Evolutionary conservation across 1,140 invertebrate species (phyloP).

Genomic region (Fopius arisanus): DNA sequence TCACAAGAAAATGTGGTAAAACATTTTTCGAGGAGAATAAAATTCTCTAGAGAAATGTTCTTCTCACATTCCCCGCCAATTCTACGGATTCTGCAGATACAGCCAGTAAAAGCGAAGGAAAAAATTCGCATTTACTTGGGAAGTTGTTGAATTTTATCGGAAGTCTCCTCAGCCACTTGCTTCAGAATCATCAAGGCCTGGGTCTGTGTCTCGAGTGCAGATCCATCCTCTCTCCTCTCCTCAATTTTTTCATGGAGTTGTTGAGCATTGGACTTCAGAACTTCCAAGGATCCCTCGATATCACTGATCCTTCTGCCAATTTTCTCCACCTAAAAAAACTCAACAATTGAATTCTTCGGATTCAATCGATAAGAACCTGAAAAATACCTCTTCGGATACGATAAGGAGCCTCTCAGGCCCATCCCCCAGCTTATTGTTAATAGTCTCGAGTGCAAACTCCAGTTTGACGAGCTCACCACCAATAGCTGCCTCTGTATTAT

Average conservation of each 20-base stretch:
- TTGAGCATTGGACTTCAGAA: slow-evolving; percentile 31
- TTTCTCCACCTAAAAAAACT: slow-evolving; percentile 35
- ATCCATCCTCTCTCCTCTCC: slow-evolving; percentile 31
- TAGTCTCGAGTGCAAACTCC: slow-evolving; percentile 42
- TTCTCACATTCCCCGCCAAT: not conserved
- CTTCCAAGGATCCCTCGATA: slow-evolving; percentile 40
- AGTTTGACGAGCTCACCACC: slow-evolving; percentile 42
- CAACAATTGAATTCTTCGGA: not conserved
- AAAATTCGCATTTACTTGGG: slow-evolving; percentile 42
- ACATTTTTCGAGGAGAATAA: too few species aligned
- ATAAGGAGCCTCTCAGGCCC: slow-evolving; percentile 41
- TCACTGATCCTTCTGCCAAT: slow-evolving; percentile 33
- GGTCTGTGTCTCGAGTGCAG: slow-evolving; percentile 45
- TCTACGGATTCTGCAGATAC: not conserved
- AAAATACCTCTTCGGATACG: slow-evolving; percentile 43
- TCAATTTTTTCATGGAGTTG: slow-evolving; percentile 17
- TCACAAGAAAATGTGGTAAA: too few species aligned
- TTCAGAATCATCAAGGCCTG: slow-evolving; percentile 44
- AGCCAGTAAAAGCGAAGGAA: not conserved
- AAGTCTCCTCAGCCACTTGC: slow-evolving; percentile 49
- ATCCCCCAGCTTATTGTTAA: slow-evolving; percentile 41
- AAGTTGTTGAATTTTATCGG: slow-evolving; percentile 47
- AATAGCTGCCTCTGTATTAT: slow-evolving; percentile 48
- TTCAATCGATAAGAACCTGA: not conserved
- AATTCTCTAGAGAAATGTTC: too few species aligned